phyloP scores from a whole-genome alignment of 2,797 vertebrate species.

The Argentina silus region DNA sequence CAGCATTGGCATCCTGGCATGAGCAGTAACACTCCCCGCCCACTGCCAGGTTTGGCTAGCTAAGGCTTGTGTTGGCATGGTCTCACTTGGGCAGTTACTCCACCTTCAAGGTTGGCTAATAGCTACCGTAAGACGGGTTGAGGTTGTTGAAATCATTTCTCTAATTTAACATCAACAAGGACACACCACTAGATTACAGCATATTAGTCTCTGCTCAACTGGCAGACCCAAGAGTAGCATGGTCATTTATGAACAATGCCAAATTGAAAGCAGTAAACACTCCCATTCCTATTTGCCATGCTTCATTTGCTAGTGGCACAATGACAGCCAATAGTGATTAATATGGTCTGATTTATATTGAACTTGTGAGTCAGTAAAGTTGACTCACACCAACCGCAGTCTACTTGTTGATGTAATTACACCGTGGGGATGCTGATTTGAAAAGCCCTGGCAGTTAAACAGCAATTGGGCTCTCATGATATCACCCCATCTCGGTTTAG shows the following conservation, averaged over 20 bases:
- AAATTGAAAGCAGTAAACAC: slow-evolving; percentile 41
- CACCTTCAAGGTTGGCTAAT: slow-evolving; percentile 28
- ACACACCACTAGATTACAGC: slow-evolving; percentile 20
- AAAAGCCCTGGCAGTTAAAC: slow-evolving; percentile 36
- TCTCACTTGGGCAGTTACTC: slow-evolving; percentile 30
- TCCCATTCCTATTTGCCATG: slow-evolving; percentile 19
- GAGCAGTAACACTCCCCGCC: slow-evolving; percentile 23
- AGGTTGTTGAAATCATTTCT: slow-evolving; percentile 4
- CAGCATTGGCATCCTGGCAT: slow-evolving; percentile 31
- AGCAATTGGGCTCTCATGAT: slow-evolving; percentile 51
- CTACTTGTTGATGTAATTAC: slow-evolving; percentile 56
- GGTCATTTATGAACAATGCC: background rate
- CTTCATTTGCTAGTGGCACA: slow-evolving; percentile 24
- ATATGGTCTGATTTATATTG: slow-evolving; percentile 36
- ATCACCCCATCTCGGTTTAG: slow-evolving; percentile 60
- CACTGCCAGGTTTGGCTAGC: slow-evolving; percentile 7
- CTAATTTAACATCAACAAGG: slow-evolving; percentile 26
- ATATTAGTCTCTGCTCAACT: slow-evolving; percentile 10
- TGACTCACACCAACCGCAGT: slow-evolving; percentile 49
- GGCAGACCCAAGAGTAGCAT: background rate
- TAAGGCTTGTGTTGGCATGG: slow-evolving; percentile 21
- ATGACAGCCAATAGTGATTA: slow-evolving; percentile 31
- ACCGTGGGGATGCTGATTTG: slow-evolving; percentile 54
- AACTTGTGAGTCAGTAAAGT: slow-evolving; percentile 44
- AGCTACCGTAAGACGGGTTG: background rate